Base-by-base conservation (phyloP, 2,797 vertebrate species). In the Staurois parvus region DNA sequence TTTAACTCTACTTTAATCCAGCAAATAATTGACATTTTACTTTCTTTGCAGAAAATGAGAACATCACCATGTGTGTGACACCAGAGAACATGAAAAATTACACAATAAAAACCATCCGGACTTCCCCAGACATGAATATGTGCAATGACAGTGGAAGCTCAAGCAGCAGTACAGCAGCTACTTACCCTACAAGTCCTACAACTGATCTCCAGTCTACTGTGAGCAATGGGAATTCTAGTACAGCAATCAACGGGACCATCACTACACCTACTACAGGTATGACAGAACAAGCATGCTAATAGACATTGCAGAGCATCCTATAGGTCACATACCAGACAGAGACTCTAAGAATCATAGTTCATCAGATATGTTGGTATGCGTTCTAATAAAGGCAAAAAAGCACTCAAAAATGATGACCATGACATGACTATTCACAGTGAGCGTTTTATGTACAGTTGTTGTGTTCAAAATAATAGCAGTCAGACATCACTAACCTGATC, bases 11-110 rank as follows among this genome's bases (percentile, higher is more conserved):
- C 76, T 3, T 37, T 13, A 76, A 37, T 42, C 15, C 17, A 29
- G 9, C 1, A 56, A 21, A 2, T 24, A 2, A 76, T 13, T 80
- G 28, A 40, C 56, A 24, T 83, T 28, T 67, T 48, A 19, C 21
- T 9, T 56, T 29, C 76, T 81, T 89, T 89, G 88, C 88, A 96
- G 93, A 92, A 91, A 90, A 93, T 77, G 92, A 92, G 81, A 88
- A 62, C 30, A 88, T 64, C 15, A 93, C 93, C 24, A 32, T 2
- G 9, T 95, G 94, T 74, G 88, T 21, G 4, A 70, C 88, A 4
- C 92, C 91, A 81, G 81, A 89, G 5, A 85, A 21, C 3, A 45
- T 30, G 56, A 83, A 87, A 77, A 67, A 59, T 34, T 37, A 85
- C 26, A 87, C 70, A 48, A 92, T 95, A 85, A 93, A 90, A 88